Evolutionary conservation across 2,797 vertebrate species (phyloP), one percentile per base, ranked within the genome.

Genomic region (Pitangus sulphuratus): DNA sequence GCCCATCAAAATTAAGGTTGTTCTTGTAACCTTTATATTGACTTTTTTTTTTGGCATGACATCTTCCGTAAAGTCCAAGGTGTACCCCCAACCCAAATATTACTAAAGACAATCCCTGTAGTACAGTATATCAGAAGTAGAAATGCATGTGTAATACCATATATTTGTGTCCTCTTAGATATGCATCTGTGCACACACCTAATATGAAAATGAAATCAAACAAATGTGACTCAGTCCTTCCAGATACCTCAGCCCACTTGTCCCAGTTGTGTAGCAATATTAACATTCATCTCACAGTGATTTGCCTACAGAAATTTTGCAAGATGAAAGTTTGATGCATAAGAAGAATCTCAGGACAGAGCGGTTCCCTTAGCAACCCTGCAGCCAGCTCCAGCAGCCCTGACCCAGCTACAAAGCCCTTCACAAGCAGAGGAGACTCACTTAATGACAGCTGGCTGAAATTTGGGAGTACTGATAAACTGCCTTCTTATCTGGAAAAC

Each of bases 341-440:
- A 97, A 93, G 96, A 97, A 95, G 95, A 98, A 96, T 97, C 97
- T 98, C 97, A 97, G 98, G 98, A 97, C 96, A 97, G 94, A 96
- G 97, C 22, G 45, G 98, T 98, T 98, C 98, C 98, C 98, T 98
- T 98, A 98, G 98, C 98, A 98, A 98, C 98, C 97, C 97, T 98
- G 95, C 97, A 98, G 93, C 91, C 84, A 3, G 97, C 97, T 98
- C 97, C 92, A 90, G 85, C 90, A 82, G 97, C 92, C 87, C 97
- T 98, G 97, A 98, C 97, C 98, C 96, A 98, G 97, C 98, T 98
- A 97, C 98, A 98, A 98, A 98, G 97, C 94, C 97, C 96, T 98
- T 98, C 95, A 92, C 84, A 93, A 80, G 94, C 96, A 26, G 87
- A 98, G 56, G 95, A 98, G 95, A 97, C 65, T 79, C 95, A 92